phyloP scores from a whole-genome alignment of 2,113 vertebrate species.

The Plecotus auritus region DNA sequence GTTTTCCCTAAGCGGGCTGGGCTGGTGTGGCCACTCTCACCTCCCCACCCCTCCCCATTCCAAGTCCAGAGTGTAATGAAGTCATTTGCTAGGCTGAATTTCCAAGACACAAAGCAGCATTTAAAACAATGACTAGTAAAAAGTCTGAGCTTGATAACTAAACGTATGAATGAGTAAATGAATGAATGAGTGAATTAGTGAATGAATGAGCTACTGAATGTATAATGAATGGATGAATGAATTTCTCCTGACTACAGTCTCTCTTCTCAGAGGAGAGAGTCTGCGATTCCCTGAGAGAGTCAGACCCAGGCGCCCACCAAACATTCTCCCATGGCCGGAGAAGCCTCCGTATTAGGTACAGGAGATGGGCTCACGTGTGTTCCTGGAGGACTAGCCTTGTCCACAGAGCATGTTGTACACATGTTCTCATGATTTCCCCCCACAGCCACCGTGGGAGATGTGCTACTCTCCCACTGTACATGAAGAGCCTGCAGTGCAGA shows the following conservation, averaged over 20 bases:
- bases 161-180: background rate
- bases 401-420: background rate
- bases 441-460: fast-evolving
- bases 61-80: background rate
- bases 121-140: background rate
- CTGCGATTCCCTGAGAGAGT: background rate
- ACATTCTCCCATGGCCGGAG: background rate
- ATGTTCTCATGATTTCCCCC: fast-evolving
- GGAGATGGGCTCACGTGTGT: fast-evolving
- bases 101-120: background rate
- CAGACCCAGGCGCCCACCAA: background rate
- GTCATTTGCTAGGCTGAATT: background rate
- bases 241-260: background rate
- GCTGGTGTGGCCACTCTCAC: background rate
- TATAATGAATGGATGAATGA: background rate
- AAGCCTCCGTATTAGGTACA: fast-evolving
- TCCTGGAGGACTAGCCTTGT: background rate
- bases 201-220: background rate
- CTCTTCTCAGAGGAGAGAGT: background rate
- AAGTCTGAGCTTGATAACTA: background rate
- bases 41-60: background rate
- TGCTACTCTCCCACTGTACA: fast-evolving
- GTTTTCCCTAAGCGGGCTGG: background rate
- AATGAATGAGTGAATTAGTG: background rate
- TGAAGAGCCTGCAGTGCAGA: background rate